Evolutionary conservation across 1,140 invertebrate species (phyloP).

Genomic region (Hetaerina americana): DNA sequence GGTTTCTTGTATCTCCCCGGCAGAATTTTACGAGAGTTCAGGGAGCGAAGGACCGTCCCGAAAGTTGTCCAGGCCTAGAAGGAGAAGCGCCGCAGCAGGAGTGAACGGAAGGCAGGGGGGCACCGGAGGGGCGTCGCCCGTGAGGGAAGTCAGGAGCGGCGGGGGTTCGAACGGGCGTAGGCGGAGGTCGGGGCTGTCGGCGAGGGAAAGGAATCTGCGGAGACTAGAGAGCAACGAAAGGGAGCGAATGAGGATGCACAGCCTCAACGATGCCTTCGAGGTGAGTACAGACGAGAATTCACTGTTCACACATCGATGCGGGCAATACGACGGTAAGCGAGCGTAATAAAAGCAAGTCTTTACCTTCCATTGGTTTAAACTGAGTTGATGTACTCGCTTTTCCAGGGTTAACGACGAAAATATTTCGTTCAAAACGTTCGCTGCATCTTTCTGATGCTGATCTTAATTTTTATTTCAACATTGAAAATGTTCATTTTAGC

Average conservation of each 20-base stretch:
- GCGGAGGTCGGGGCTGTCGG: conserved; percentile 19
- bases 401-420: no score
- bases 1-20: no score
- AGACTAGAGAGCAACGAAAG: conserved; percentile 76
- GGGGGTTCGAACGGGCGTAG: not conserved
- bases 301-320: no score
- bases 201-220: conserved; percentile 64
- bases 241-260: conserved; percentile 79
- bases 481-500: no score
- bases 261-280: conserved; percentile 78
- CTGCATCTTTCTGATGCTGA: no score
- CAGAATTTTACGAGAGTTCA: conserved; percentile 10
- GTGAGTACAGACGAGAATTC: no score
- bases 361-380: no score
- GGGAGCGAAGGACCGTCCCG: conserved; percentile 9
- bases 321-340: no score
- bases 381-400: no score
- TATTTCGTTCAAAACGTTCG: no score
- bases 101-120: not conserved
- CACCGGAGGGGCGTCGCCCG: not conserved
- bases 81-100: not conserved
- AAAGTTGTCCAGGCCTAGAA: conserved; percentile 3
- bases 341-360: no score
- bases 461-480: no score
- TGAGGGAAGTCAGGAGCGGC: not conserved